A percentile compares a stretch with the other conserved stretches of the same genome.
Evolutionary conservation across 1,140 invertebrate species (phyloP).

Genomic region (Brachionus asplanchnoidis): DNA sequence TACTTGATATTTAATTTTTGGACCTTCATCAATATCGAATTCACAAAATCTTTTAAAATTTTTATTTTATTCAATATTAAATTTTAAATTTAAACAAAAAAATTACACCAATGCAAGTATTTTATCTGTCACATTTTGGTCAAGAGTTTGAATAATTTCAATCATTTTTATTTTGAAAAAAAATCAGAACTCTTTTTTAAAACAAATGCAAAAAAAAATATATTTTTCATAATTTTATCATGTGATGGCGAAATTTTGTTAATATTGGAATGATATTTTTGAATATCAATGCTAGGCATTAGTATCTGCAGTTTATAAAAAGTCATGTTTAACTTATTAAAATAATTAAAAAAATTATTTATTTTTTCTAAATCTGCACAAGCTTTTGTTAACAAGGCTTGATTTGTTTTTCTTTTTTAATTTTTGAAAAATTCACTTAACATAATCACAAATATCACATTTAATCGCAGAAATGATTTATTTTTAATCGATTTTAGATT

Average conservation of each 20-base stretch:
- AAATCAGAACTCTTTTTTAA: neutral
- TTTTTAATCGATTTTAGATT: neutral
- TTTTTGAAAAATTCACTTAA: neutral
- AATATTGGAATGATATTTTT: neutral
- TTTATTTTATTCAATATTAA: neutral
- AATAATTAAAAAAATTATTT: neutral
- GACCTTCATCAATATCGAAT: conserved; percentile 34
- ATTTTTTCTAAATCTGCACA: neutral
- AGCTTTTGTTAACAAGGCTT: neutral
- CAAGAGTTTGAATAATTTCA: neutral
- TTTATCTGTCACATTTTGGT: neutral
- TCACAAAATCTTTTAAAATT: conserved; percentile 13
- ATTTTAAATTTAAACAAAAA: neutral
- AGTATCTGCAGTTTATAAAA: neutral
- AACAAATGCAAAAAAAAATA: neutral
- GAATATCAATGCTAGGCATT: neutral
- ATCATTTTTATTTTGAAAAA: neutral
- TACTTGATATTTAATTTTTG: conserved; percentile 37
- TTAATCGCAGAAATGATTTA: neutral
- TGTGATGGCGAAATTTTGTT: neutral
- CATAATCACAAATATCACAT: neutral
- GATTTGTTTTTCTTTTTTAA: neutral
- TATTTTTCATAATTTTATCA: neutral
- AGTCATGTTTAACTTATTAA: conserved; percentile 11
- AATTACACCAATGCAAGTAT: conserved; percentile 1